Conservation (phyloP, 2,888 invertebrate species). For the Parelbella ahira region DNA sequence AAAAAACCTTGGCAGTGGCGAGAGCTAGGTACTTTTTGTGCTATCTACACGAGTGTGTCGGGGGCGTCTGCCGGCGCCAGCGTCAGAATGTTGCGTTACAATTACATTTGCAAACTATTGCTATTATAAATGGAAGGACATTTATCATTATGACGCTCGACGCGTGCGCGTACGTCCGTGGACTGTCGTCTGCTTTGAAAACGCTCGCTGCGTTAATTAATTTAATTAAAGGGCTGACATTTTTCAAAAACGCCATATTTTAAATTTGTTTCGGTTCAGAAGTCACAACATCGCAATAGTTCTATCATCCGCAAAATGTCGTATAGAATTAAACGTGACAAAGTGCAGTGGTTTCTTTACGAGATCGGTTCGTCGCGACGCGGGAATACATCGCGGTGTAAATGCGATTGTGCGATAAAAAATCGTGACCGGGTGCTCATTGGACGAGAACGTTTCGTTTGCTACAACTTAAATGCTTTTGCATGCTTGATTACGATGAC, state of each 20-base stretch:
- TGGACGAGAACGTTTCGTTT: conserved; percentile 6
- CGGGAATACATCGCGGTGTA: no score
- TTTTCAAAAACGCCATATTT: no score
- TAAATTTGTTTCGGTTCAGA: no score
- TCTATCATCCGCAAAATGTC: neutral
- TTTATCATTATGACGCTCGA: conserved; percentile 23
- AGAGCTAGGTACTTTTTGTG: conserved; percentile 47
- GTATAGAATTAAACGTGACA: neutral
- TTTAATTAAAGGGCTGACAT: no score
- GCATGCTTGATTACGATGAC: conserved; percentile 5
- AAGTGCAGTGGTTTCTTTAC: conserved; percentile 18
- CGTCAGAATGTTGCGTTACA: conserved; percentile 18
- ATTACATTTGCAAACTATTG: conserved; percentile 33
- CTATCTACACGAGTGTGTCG: conserved; percentile 42
- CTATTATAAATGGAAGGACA: conserved; percentile 27
- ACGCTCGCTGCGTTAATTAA: conserved; percentile 2
- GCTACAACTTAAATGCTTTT: conserved; percentile 6
- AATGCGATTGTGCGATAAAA: conserved; percentile 13
- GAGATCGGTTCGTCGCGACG: conserved; percentile 4
- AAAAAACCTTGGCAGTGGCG: conserved; percentile 66
- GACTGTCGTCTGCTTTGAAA: conserved; percentile 11
- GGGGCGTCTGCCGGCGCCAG: conserved; percentile 42
- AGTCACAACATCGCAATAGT: no score
- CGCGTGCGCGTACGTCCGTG: conserved; percentile 21
- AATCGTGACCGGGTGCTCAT: conserved; percentile 15